phyloP scores from a whole-genome alignment of 2,888 invertebrate species.

The Phytoseiulus persimilis region DNA sequence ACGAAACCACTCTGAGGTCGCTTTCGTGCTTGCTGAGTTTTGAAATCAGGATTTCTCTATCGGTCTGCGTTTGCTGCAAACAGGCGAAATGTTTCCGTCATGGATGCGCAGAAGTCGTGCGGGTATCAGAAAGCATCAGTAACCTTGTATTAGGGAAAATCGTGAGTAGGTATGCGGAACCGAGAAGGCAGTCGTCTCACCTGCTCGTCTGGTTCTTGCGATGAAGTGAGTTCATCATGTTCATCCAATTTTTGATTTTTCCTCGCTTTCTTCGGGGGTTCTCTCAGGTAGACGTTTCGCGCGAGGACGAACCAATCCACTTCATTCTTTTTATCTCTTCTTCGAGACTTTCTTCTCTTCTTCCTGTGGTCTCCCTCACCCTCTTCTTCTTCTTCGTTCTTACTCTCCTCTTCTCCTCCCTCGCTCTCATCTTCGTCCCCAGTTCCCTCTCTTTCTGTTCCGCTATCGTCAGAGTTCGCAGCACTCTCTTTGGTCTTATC shows the following conservation, averaged over 20 bases:
- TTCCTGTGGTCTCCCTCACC: background rate
- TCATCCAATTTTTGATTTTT: conserved; percentile 24
- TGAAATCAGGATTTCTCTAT: conserved; percentile 12
- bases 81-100: too few species aligned
- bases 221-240: conserved; percentile 1
- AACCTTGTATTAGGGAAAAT: too few species aligned
- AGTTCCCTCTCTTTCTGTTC: background rate
- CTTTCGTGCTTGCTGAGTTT: conserved; percentile 24
- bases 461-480: background rate
- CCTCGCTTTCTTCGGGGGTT: conserved; percentile 6
- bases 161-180: too few species aligned
- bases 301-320: conserved; percentile 19
- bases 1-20: background rate
- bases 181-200: too few species aligned
- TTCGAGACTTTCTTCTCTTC: background rate
- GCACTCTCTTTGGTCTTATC: background rate
- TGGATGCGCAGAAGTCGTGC: too few species aligned
- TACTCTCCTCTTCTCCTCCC: background rate
- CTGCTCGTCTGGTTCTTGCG: conserved; percentile 15
- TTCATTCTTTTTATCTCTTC: background rate
- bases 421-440: background rate
- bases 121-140: too few species aligned
- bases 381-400: background rate
- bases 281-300: conserved; percentile 10
- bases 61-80: conserved; percentile 19